A percentile compares a stretch with the other conserved stretches of the same genome.
Evolutionary conservation across 2,888 invertebrate genomes (phyloP).

Genomic region (Nemotelus nigrinus): DNA sequence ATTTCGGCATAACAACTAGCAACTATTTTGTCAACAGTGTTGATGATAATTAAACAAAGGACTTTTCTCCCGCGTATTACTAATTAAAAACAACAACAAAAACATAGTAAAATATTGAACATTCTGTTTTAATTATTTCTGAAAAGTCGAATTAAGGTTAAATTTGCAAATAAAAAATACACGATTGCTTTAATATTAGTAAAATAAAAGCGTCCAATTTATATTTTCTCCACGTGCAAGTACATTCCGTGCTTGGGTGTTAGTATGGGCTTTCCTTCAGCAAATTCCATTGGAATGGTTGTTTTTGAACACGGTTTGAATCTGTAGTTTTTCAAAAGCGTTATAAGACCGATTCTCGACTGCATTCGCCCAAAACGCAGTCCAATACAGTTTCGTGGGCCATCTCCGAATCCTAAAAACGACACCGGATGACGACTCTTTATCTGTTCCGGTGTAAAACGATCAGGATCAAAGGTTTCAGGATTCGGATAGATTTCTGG

Average conservation of each 20-base stretch:
- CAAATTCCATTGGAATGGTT: conserved; percentile 52
- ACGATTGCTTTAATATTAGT: background rate
- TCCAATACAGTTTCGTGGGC: conserved; percentile 64
- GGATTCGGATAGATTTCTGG: conserved; percentile 71
- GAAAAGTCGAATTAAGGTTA: background rate
- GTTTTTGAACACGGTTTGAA: conserved; percentile 41
- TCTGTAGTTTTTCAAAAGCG: conserved; percentile 46
- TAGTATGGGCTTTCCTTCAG: conserved; percentile 52
- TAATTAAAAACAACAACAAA: too few species aligned
- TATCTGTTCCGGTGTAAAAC: conserved; percentile 69
- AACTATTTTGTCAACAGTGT: too few species aligned
- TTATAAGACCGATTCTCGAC: conserved; percentile 49
- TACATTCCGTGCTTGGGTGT: conserved; percentile 55
- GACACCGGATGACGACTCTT: conserved; percentile 61
- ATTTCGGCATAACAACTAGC: too few species aligned
- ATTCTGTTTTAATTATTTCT: too few species aligned
- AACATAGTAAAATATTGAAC: too few species aligned
- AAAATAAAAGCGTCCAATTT: background rate
- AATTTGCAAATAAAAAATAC: conserved; percentile 14
- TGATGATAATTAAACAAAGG: too few species aligned
- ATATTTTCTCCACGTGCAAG: conserved; percentile 46
- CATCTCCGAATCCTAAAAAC: conserved; percentile 65
- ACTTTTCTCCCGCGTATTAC: too few species aligned
- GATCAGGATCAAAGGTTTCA: conserved; percentile 70
- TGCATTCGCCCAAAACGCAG: conserved; percentile 60